Evolutionary conservation across 2,888 invertebrate genomes (phyloP).

Genomic region (Fragum fragum): DNA sequence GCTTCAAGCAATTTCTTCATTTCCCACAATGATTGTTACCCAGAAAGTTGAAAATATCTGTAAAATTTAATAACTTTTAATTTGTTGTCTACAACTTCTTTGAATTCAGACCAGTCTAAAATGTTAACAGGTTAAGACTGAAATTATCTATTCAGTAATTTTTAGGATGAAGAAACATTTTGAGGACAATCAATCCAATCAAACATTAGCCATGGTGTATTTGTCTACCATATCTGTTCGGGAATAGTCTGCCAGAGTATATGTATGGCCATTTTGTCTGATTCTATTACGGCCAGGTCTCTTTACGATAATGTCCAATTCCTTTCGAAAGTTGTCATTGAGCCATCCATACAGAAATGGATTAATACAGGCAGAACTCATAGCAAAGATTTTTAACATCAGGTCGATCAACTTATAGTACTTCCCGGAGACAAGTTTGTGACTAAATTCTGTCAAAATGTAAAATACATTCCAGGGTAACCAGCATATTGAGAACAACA

Average conservation of each 20-base stretch:
- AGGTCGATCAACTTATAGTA: constrained; percentile 83
- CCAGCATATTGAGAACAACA: constrained; percentile 85
- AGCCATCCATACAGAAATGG: constrained; percentile 86
- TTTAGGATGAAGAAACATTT: too few species aligned
- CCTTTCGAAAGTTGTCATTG: constrained; percentile 85
- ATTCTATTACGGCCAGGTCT: constrained; percentile 62
- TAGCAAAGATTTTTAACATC: constrained; percentile 84
- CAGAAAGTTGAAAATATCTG: too few species aligned
- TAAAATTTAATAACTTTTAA: too few species aligned
- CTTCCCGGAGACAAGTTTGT: constrained; percentile 71
- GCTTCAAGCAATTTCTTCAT: too few species aligned
- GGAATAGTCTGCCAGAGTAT: constrained; percentile 52
- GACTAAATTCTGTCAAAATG: constrained; percentile 80
- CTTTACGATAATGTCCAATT: constrained; percentile 76
- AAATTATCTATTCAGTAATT: too few species aligned
- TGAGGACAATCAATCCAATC: constrained; percentile 1
- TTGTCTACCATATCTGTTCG: constrained; percentile 56
- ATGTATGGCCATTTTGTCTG: constrained; percentile 67
- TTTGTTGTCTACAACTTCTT: too few species aligned
- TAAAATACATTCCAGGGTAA: constrained; percentile 84
- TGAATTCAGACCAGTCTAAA: too few species aligned
- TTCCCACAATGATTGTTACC: too few species aligned
- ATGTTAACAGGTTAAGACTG: too few species aligned
- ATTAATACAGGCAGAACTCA: constrained; percentile 86
- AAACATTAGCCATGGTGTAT: constrained; percentile 48